Evolutionary conservation across 1,140 invertebrate species (phyloP), one percentile per base, ranked within the genome.

Genomic region (Drosophila grimshawi): DNA sequence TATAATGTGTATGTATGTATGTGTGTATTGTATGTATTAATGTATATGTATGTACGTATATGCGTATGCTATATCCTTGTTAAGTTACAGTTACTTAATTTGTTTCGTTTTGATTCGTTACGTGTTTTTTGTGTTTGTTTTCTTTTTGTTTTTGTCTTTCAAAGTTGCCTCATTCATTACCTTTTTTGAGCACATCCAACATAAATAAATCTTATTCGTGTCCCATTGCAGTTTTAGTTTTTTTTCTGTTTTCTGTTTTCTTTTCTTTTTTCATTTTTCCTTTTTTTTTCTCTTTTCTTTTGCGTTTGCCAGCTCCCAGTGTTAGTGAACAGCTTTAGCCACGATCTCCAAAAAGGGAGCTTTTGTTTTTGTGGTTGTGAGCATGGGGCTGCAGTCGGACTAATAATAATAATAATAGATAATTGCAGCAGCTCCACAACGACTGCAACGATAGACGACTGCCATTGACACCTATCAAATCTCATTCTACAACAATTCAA

Each of bases 11-110:
- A 64, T 76, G 57, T 73, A 48, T 80, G 55, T 79, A 4, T 61
- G 35, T 51, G 37, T 73, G n/a, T 65, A 46, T 74, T 41, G 46
- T 59, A 11, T 76, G 55, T 83, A 69, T 68, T 43, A 19, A 19
- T 19, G 19, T 19, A 19, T 19, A 19, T 19, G 19, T 19, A 19
- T 19, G 48, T 81, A 64, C 78, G 63, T 90, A 77, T 78, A 72
- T 72, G 48, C 63, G 65, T 81, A 80, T 85, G 49, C 69, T 88
- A 78, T 85, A 86, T 83, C 66, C 74, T 51, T 78, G 63, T 89
- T 83, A 81, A 81, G 81, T 83, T 88, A 86, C 78, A 80, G 69
- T 89, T 88, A 83, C 76, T 83, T 80, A 80, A 83, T 74, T 80
- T 83, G 53, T 71, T 76, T 78, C 49, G 55, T 72, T 61, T 76